Evolutionary conservation across 2,113 vertebrate genomes (phyloP).

Genomic region (Eretmochelys imbricata): DNA sequence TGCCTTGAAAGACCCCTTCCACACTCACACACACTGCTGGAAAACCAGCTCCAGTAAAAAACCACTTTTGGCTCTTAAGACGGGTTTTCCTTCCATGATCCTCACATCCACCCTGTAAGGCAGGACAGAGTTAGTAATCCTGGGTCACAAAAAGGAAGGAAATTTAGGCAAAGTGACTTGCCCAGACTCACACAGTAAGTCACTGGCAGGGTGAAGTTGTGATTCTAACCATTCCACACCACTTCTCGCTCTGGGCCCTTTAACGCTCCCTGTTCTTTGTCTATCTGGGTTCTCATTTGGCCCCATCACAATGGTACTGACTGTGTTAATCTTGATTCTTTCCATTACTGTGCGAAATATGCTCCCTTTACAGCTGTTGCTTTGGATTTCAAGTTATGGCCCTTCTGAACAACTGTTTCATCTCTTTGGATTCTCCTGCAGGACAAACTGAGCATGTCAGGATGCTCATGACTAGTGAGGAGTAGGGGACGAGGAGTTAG

Average conservation of each 20-base stretch:
- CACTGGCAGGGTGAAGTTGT: background rate
- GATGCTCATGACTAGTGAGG: background rate
- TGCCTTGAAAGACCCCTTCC: accelerated
- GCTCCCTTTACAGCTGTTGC: background rate
- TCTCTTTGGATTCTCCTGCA: background rate
- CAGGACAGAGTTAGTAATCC: background rate
- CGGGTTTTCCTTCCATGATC: accelerated
- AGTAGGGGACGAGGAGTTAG: background rate
- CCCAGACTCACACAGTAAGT: background rate
- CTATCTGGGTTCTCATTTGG: background rate
- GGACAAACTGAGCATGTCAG: background rate
- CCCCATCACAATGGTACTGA: background rate
- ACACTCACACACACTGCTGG: background rate
- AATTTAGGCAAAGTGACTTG: background rate
- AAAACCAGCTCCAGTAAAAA: background rate
- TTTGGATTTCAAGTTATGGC: background rate
- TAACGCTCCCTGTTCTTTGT: accelerated
- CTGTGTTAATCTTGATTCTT: background rate
- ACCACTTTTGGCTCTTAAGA: background rate
- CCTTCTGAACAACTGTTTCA: background rate
- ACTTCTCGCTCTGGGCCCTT: accelerated
- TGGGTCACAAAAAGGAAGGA: background rate
- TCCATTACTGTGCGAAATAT: accelerated
- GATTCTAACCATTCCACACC: background rate
- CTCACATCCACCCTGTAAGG: accelerated